Conservation (phyloP, 2,888 invertebrate genomes). For the Scotopteryx bipunctaria region DNA sequence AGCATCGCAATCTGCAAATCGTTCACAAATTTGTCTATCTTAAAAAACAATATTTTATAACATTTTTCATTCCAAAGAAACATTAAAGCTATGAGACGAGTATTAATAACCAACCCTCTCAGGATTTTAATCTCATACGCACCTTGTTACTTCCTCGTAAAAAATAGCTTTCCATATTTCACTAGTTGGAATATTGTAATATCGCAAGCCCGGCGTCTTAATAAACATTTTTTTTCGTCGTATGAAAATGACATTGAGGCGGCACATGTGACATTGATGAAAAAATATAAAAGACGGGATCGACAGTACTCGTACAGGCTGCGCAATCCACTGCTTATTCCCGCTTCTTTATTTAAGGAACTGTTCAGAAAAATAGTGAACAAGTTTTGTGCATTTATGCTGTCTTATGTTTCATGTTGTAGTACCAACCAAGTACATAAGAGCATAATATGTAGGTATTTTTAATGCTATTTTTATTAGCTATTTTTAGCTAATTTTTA, state of each 20-base stretch:
- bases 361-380: slow-evolving; percentile 16
- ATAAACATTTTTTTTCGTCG: slow-evolving; percentile 81
- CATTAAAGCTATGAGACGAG: slow-evolving; percentile 29
- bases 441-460: too few relatives aligned
- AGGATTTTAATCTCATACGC: slow-evolving; percentile 73
- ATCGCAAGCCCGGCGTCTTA: slow-evolving; percentile 71
- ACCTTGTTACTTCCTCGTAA: slow-evolving; percentile 81
- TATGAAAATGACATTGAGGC: slow-evolving; percentile 82
- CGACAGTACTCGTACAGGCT: slow-evolving; percentile 50
- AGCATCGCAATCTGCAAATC: slow-evolving; percentile 1
- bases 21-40: not conserved
- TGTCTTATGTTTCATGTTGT: not conserved
- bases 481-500: too few relatives aligned
- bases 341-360: slow-evolving; percentile 42
- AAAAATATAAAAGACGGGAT: slow-evolving; percentile 81
- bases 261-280: slow-evolving; percentile 83
- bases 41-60: not conserved
- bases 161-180: slow-evolving; percentile 83
- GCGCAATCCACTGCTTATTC: slow-evolving; percentile 45
- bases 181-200: slow-evolving; percentile 80
- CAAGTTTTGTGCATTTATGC: slow-evolving; percentile 1
- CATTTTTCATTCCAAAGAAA: slow-evolving; percentile 17
- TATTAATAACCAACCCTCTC: slow-evolving; percentile 61
- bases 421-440: too few relatives aligned
- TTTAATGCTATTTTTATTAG: too few relatives aligned